Base-by-base conservation (phyloP, 2,797 vertebrate species). In the Myotis pilosus region DNA sequence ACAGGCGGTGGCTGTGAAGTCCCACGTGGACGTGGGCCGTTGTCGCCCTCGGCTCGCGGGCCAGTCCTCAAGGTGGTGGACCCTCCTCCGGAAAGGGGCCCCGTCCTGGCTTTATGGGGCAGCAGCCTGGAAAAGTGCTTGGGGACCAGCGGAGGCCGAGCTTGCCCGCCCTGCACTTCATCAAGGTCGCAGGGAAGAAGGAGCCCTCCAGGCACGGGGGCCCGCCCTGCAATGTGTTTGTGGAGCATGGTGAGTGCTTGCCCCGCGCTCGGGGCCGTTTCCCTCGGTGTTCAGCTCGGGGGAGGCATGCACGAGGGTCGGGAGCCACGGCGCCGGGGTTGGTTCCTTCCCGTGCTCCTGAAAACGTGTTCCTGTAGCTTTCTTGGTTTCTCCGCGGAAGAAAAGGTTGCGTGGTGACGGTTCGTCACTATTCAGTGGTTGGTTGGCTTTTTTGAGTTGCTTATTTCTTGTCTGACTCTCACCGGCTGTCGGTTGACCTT, bases 111-210 rank as follows among this genome's bases (percentile, higher is more conserved):
- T 99, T 99, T 99, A 99, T 99, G 99, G 99, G 99, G 99, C 99
- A 99, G 98, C 99, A 99, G 99, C 99, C 99, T 98, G 99, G 99
- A 98, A 99, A 99, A 99, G 99, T 99, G 98, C 99, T 98, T 98
- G 99, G 99, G 98, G 99, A 99, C 98, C 99, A 99, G 98, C 99
- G 99, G 98, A 99, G 99, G 98, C 99, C 99, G 47, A 99, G 99
- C 98, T 98, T 99, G 98, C 99, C 99, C 60, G 99, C 99, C 97
- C 98, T 99, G 98, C 98, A 98, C 98, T 99, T 99, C 96, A 99
- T 99, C 98, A 99, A 99, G 96, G 99, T 98, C 96, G 98, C 98
- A 93, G 98, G 98, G 94, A 99, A 98, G 98, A 99, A 99, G 97
- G 99, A 99, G 64, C 97, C 99, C 1, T 97, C 99, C 0, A 98